These are phyloP conservation scores for Myotis lucifugus DNA, from an alignment of 2,113 vertebrate genomes.

Conservation along the genomic window DNA sequence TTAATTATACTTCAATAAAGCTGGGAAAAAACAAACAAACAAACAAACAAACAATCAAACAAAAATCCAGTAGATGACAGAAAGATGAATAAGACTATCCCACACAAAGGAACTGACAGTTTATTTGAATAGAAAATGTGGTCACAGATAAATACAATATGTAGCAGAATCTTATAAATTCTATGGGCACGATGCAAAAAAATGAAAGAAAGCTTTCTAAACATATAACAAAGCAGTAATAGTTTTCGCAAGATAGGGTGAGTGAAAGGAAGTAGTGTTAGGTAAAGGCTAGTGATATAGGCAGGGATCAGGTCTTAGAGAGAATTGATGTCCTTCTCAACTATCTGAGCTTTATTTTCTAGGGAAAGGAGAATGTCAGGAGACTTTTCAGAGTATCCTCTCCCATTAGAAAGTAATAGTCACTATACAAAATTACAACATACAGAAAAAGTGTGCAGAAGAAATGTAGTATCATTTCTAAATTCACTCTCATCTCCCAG, in stretches of 20 bases:
- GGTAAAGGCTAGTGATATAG: not conserved
- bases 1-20: not conserved
- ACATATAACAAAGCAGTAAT: not conserved
- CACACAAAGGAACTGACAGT: not conserved
- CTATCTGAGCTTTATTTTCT: not conserved
- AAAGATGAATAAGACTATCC: not conserved
- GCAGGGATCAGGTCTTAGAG: not conserved
- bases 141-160: not conserved
- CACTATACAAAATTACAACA: not conserved
- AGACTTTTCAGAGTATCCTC: not conserved
- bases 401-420: not conserved
- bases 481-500: not conserved
- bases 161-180: not conserved
- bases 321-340: not conserved
- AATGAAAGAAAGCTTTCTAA: not conserved
- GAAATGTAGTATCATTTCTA: not conserved
- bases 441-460: not conserved
- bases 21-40: not conserved
- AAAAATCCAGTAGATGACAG: not conserved
- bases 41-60: not conserved
- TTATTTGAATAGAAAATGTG: conserved; percentile 13
- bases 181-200: not conserved
- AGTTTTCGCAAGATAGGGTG: not conserved
- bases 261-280: not conserved
- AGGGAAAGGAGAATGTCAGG: not conserved